Percentiles rank a stretch among this genome's conserved stretches.
Conservation (phyloP, 2,888 invertebrate genomes). For the Leucoma salicis region DNA sequence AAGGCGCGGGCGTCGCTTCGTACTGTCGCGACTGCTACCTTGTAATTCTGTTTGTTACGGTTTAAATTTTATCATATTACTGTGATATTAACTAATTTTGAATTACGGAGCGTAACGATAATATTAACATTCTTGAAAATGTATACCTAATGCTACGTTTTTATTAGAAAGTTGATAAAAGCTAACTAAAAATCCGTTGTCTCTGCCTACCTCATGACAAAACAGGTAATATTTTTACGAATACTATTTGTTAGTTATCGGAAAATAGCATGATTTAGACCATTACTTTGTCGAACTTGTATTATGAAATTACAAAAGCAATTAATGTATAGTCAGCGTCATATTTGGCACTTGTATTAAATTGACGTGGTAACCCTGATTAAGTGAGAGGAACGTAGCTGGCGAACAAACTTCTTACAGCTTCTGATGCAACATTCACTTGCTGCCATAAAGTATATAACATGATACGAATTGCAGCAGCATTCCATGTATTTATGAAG, state of each 20-base stretch:
- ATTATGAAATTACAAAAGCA: not conserved
- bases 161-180: too few relatives aligned
- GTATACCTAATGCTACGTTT: too few relatives aligned
- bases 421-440: conserved; percentile 57
- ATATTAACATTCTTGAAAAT: too few relatives aligned
- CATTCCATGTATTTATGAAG: conserved; percentile 52
- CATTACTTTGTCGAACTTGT: too few relatives aligned
- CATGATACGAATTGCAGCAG: conserved; percentile 47
- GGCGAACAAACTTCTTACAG: conserved; percentile 41
- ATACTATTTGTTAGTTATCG: too few relatives aligned
- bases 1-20: not conserved
- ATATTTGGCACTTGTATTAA: not conserved
- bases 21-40: conserved; percentile 13
- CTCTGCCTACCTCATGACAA: too few relatives aligned
- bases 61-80: not conserved
- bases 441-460: conserved; percentile 45
- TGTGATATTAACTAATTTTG: too few relatives aligned
- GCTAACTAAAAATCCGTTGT: too few relatives aligned
- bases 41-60: conserved; percentile 8
- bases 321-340: not conserved
- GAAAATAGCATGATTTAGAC: too few relatives aligned
- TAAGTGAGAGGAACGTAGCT: conserved; percentile 58
- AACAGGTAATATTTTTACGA: too few relatives aligned
- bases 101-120: too few relatives aligned
- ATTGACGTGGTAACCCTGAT: conserved; percentile 43